These are phyloP conservation scores for Eilema caniola DNA, from an alignment of 2,888 invertebrate genomes.

Conservation along the genomic window DNA sequence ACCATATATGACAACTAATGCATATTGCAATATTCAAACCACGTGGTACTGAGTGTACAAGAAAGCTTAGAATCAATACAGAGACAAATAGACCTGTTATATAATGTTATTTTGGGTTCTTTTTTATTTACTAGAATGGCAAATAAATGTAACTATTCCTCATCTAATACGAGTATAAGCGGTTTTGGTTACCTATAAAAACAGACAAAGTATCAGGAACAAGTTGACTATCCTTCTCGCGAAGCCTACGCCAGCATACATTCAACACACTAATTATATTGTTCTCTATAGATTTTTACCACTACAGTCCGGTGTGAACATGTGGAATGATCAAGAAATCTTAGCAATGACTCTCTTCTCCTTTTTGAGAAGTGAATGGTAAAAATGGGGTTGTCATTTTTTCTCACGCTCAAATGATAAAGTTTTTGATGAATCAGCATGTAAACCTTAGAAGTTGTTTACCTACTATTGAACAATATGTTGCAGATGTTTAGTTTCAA, in stretches of 20 bases:
- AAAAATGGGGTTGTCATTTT: too few species aligned
- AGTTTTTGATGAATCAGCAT: too few species aligned
- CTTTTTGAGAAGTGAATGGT: too few species aligned
- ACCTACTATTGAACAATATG: background rate
- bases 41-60: background rate
- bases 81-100: background rate
- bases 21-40: background rate
- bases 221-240: too few species aligned
- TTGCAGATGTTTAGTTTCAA: background rate
- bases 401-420: too few species aligned
- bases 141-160: background rate
- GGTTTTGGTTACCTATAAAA: background rate
- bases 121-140: background rate
- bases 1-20: slow-evolving; percentile 11
- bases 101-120: background rate
- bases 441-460: too few species aligned
- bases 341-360: too few species aligned
- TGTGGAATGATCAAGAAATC: too few species aligned
- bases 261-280: too few species aligned
- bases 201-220: background rate
- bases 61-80: background rate
- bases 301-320: too few species aligned
- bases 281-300: too few species aligned
- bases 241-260: too few species aligned
- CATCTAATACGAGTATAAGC: background rate